phyloP scores from a whole-genome alignment of 2,113 vertebrate species.

The Phocoena sinus region DNA sequence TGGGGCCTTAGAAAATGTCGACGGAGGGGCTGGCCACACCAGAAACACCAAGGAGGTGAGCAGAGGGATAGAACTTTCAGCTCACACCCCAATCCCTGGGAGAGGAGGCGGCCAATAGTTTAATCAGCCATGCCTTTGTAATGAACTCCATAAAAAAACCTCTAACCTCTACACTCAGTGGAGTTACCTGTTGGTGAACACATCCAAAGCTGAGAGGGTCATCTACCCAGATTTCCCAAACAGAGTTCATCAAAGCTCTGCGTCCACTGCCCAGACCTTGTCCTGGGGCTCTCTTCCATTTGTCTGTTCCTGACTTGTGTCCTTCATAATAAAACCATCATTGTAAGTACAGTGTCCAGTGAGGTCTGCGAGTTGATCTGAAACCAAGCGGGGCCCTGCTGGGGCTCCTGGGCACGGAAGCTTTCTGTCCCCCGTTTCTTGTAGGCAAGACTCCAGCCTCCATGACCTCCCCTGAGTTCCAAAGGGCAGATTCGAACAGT shows the following conservation, averaged over 20 bases:
- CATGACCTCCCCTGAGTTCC: neutral
- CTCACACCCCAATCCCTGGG: neutral
- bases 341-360: rapidly evolving
- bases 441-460: neutral
- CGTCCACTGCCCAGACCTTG: no score
- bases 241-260: no score
- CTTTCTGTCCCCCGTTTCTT: neutral
- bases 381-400: neutral
- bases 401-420: neutral
- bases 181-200: neutral
- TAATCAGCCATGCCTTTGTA: rapidly evolving
- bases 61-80: neutral
- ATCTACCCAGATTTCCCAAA: neutral
- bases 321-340: neutral
- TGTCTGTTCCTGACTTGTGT: rapidly evolving
- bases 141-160: neutral
- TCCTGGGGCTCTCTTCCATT: neutral
- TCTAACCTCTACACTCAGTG: neutral
- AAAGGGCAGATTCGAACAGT: neutral
- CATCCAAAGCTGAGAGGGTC: rapidly evolving
- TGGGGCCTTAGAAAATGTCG: neutral
- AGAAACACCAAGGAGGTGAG: neutral
- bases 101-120: neutral
- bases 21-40: no score
- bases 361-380: neutral